Base-by-base conservation (phyloP, 2,888 invertebrate species). In the Tetragonula carbonaria region DNA sequence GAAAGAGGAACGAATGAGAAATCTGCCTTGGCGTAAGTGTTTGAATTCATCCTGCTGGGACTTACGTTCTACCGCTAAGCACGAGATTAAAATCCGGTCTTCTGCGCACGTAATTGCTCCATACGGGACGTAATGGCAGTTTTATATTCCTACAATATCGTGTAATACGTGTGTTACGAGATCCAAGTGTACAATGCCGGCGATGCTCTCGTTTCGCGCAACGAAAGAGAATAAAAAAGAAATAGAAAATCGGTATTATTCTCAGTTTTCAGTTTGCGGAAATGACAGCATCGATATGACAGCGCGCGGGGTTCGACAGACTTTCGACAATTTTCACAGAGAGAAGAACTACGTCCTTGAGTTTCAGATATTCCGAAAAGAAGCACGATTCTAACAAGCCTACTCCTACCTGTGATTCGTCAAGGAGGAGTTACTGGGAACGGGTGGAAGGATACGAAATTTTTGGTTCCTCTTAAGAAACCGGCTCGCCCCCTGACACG, bases 1-100 rank as follows among this genome's bases (percentile, higher is more conserved):
- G 13, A 57, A n/a, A 57, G n/a, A 13, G 28, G 0, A 28, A 28
- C 28, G 28, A 28, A 28, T 28, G n/a, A 57, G 71, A 86, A 77
- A 79, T 86, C 74, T 74, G 74, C 28, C 28, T 28, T 28, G 28
- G 28, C 28, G 28, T 28, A 2, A 28, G 28, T 21, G 71, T 57
- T 86, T 76, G 70, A 57, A 70, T 74, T 28, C 62, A 67, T 65
- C 77, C 50, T 63, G 28, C 72, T 80, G 77, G 81, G 88, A 94
- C 94, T 94, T 93, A 94, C 94, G 91, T 94, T 93, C 94, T 94
- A 92, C 92, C 90, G 86, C 90, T 93, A 91, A 94, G 93, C 84
- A 94, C 92, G 90, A 93, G 92, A 93, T 92, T 92, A 94, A 94
- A 94, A 89, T 94, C 93, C 86, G 93, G 94, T 88, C 91, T 92